Evolutionary conservation across 64 coral and sea anemone genomes (phyloP).

Genomic region (Pocillopora verrucosa): DNA sequence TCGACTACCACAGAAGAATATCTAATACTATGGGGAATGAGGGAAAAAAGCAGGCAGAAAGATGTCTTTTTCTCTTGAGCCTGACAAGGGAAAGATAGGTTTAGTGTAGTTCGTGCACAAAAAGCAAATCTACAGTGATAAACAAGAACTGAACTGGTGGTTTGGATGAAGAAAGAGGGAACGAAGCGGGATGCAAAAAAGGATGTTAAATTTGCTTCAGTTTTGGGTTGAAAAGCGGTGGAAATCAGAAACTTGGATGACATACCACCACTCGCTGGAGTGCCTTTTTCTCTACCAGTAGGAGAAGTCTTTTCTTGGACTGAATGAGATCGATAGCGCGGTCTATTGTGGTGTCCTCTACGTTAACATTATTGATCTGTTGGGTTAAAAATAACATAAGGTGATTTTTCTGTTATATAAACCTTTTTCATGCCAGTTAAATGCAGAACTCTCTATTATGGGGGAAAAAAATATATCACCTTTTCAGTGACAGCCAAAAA

Average conservation of each 20-base stretch:
- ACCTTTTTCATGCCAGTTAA: background rate
- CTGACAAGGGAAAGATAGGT: too few relatives aligned
- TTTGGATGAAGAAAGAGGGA: too few relatives aligned
- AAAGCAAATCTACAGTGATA: too few relatives aligned
- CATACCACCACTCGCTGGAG: constrained; percentile 84
- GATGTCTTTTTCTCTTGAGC: too few relatives aligned
- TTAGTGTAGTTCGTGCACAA: too few relatives aligned
- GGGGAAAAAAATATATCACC: background rate
- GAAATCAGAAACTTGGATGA: background rate
- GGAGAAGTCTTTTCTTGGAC: constrained; percentile 60
- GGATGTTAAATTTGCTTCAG: too few relatives aligned
- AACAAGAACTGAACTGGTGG: too few relatives aligned
- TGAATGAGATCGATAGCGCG: constrained; percentile 71
- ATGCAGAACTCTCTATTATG: background rate
- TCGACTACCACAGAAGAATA: too few relatives aligned
- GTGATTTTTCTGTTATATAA: background rate
- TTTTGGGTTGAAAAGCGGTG: background rate
- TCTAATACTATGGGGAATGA: too few relatives aligned
- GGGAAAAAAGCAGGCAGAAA: too few relatives aligned
- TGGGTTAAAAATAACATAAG: background rate
- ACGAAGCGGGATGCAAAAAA: too few relatives aligned
- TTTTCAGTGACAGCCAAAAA: background rate
- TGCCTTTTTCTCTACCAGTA: constrained; percentile 74
- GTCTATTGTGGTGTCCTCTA: constrained; percentile 61
- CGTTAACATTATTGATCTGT: constrained; percentile 66